Base-by-base conservation (phyloP, 2,888 invertebrate species). In the Andricus quercusramuli region DNA sequence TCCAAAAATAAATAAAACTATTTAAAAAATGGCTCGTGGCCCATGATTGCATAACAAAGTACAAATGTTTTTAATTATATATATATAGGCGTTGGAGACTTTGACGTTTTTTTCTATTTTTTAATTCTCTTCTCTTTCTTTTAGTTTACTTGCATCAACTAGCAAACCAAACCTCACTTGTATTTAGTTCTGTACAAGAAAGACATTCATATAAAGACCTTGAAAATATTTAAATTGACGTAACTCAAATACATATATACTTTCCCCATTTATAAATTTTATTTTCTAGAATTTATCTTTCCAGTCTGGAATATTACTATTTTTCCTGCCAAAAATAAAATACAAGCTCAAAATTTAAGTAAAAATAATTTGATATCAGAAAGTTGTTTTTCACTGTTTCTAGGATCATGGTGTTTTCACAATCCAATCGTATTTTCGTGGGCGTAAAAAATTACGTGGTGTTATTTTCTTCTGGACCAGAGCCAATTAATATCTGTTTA, bases 401-500 rank as follows among this genome's bases (percentile, higher is more conserved):
- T 74, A 29, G 32, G 29, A 32, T 74, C 20, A 74, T 74, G 51
- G 15, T 74, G 13, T 74, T 74, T 74, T 51, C 51, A 32, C 74
- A 74, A 74, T 56, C 29, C n/a, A 51, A 74, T 74, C 74, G 5
- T 56, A n/a, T 56, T 51, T 51, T 32, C 13, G 74, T 74, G 56
- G 74, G 74, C 13, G 56, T 74, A 56, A 3, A 74, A 56, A 56
- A 56, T 56, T 37, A 74, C 74, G 74, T 32, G 51, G 56, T 11
- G 32, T 70, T 37, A 8, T 37, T 8, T 70, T 51, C 74, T 56
- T 11, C 11, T 74, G 74, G 74, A 56, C 22, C 20, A 20, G 4
- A 56, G 74, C 56, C 74, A 74, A 56, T 74, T 74, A 74, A 74
- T 51, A 51, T 74, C 51, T 56, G 47, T 74, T 51, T 20, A 74